Base-by-base conservation (phyloP, 2,797 vertebrate species). In the Channallabes apus region DNA sequence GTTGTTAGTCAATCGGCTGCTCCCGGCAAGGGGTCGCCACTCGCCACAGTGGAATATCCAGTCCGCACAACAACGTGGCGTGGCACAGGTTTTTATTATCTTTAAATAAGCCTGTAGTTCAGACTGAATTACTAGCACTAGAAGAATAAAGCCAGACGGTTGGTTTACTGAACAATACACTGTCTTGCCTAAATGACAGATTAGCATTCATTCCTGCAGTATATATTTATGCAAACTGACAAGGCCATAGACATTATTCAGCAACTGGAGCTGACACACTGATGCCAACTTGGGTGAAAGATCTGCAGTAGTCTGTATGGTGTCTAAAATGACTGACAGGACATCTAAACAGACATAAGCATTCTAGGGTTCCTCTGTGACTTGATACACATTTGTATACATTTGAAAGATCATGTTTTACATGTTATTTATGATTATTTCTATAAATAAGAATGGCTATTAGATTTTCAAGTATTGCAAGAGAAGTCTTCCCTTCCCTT, bases 211-310 rank as follows among this genome's bases (percentile, higher is more conserved):
- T 68, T 54, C 35, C 51, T 24, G 18, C 54, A 51, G 58, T 77
- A 80, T 64, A 82, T 77, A 78, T 61, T 71, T 82, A 72, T 64
- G 72, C 61, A 79, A 18, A 24, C 61, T 54, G 67, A 56, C 80
- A 73, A 75, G 38, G 38, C 61, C 8, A 5, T 65, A n/a, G 78
- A 29, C 17, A 67, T 12, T 14, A 46, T 20, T 67, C 22, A 1
- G 17, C n/a, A 65, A 67, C 61, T 22, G 24, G 22, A 15, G 24
- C 20, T 6, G 38, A 80, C 79, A 67, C 2, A 6, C 2, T 32
- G 38, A 80, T 22, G 58, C n/a, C 15, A 29, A 22, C n/a, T 29
- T 67, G 41, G 24, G 24, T 65, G 3, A 80, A 80, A 79, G 15
- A 14, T 15, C 17, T 56, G 17, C 15, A 54, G 35, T 35, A 11